phyloP scores from a whole-genome alignment of 2,113 vertebrate species.

The Phoxinus phoxinus region DNA sequence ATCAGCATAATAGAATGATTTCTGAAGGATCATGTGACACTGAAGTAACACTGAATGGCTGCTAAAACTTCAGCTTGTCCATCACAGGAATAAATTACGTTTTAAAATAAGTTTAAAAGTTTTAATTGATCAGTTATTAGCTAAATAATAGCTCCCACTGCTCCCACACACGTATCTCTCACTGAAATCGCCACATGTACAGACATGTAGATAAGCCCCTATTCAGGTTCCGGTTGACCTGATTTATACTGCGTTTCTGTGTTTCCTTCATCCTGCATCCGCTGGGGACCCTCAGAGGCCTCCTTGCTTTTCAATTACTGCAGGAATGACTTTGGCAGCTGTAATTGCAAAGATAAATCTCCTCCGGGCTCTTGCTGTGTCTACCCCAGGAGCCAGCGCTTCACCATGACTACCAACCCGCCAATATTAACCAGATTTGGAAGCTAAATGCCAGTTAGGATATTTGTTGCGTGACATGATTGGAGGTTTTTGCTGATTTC shows the following conservation, averaged over 20 bases:
- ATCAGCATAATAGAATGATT: not conserved
- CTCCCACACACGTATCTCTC: constrained; percentile 40
- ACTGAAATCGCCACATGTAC: not conserved
- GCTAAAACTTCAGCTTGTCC: not conserved
- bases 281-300: constrained; percentile 28
- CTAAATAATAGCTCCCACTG: constrained; percentile 17
- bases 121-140: too few species aligned
- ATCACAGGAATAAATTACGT: not conserved
- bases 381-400: constrained; percentile 25
- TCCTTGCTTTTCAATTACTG: constrained; percentile 46
- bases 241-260: constrained; percentile 34
- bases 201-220: constrained; percentile 38
- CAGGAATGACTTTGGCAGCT: constrained; percentile 39
- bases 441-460: constrained; percentile 50
- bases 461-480: constrained; percentile 17
- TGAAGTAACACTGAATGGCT: not conserved
- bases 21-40: not conserved
- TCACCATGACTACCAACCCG: not conserved
- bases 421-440: constrained; percentile 34
- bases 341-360: constrained; percentile 53
- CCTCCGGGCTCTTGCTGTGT: constrained; percentile 26
- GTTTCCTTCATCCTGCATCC: constrained; percentile 20
- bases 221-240: constrained; percentile 22
- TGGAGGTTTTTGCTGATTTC: constrained; percentile 42
- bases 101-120: too few species aligned